Evolutionary conservation across 2,113 vertebrate species (phyloP), one percentile per base, ranked within the genome.

Genomic region (Oryzias melastigma): DNA sequence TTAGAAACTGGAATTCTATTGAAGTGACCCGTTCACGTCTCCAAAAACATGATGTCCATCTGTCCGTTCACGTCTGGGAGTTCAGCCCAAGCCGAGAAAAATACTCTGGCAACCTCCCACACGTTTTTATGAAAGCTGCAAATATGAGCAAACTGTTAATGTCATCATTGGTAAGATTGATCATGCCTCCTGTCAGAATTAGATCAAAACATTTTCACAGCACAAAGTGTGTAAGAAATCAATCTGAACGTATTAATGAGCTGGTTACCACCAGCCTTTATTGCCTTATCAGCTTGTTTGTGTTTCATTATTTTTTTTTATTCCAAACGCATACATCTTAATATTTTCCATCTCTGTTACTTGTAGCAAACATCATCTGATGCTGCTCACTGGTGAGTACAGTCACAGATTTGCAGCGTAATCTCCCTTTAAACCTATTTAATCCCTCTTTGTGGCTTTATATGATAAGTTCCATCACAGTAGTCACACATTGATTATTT

Each of bases 341-440:
- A 10, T 35, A 12, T 12, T 35, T 35, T 35, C 29, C 35, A 35
- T 35, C 35, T 35, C 35, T 35, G 35, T 25, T 29, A 46, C 7
- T 45, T 46, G 15, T 42, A 66, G 45, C 57, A 54, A 47, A 50
- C 17, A 27, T 14, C 46, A 29, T 66, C 18, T 65, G 42, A 70
- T 0, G 24, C 49, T 46, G 55, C 60, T 52, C 61, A 58, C 58
- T 41, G 52, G 8, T n/a, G 53, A 65, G 10, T 54, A 53, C 42
- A 61, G 8, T 35, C 20, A 40, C 48, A 62, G 58, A 62, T 53
- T 25, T 58, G 52, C 44, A 61, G 43, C 46, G 25, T 73, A 80
- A 82, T 72, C 73, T 71, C 50, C 52, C 41, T 64, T 27, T 68
- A 45, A 77, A 58, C 61, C 70, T 19, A n/a, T 67, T 66, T 73